These are phyloP conservation scores for Dynastes maya DNA, from an alignment of 2,888 invertebrate genomes.

Conservation along the genomic window DNA sequence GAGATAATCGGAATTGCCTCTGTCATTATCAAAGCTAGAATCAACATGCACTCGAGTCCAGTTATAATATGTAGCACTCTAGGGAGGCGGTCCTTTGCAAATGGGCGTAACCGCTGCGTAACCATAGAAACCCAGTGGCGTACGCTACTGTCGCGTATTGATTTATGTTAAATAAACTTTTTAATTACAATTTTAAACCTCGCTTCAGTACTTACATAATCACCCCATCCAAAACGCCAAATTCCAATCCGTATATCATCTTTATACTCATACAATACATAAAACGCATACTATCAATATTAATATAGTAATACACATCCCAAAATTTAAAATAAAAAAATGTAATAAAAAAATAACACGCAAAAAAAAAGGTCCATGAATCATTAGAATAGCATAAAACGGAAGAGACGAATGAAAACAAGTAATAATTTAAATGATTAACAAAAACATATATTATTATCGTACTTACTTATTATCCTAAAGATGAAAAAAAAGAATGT, in stretches of 20 bases:
- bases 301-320: constrained; percentile 10
- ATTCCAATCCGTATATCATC: constrained; percentile 42
- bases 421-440: constrained; percentile 52
- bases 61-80: no score
- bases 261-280: constrained; percentile 24
- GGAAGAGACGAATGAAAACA: constrained; percentile 42
- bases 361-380: constrained; percentile 65
- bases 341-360: constrained; percentile 54
- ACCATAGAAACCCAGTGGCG: no score
- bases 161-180: no score
- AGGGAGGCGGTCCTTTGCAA: no score
- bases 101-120: no score
- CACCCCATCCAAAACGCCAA: constrained; percentile 50
- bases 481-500: constrained; percentile 4
- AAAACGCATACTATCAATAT: constrained; percentile 24
- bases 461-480: constrained; percentile 26
- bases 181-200: no score
- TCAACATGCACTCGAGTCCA: no score
- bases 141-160: no score
- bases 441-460: constrained; percentile 9
- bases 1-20: no score
- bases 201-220: no score
- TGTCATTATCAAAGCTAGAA: no score
- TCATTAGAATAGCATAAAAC: constrained; percentile 69
- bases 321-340: neutral